These are phyloP conservation scores for Mola mola DNA, from an alignment of 2,113 vertebrate species.

Conservation along the genomic window DNA sequence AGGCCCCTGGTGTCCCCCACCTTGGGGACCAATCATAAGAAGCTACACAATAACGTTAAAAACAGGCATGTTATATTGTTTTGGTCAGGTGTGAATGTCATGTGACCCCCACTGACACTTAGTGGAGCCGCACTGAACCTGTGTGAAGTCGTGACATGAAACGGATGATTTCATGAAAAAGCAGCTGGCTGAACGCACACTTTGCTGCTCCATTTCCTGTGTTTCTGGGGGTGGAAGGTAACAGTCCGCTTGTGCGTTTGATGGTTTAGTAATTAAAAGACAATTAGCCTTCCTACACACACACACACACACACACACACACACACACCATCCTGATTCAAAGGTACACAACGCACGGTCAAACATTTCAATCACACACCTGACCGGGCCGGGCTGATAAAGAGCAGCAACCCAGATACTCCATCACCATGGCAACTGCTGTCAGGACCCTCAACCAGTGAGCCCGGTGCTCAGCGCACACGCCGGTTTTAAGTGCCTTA, in stretches of 20 bases:
- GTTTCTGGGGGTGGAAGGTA: slow-evolving; percentile 40
- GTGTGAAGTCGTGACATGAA: too few species aligned
- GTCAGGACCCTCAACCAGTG: slow-evolving; percentile 42
- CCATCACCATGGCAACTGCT: slow-evolving; percentile 58
- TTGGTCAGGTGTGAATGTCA: too few species aligned
- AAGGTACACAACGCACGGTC: slow-evolving; percentile 42
- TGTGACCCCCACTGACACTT: too few species aligned
- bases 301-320: slow-evolving; percentile 40
- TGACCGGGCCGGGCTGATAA: slow-evolving; percentile 44
- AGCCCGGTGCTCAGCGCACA: slow-evolving; percentile 3
- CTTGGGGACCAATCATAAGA: too few species aligned
- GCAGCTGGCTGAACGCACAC: slow-evolving; percentile 39
- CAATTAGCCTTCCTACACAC: slow-evolving; percentile 59
- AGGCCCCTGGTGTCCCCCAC: too few species aligned
- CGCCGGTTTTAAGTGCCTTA: too few species aligned
- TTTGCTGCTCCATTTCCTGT: slow-evolving; percentile 24
- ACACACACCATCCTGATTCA: slow-evolving; percentile 39
- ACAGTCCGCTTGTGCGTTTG: slow-evolving; percentile 40
- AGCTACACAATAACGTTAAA: too few species aligned
- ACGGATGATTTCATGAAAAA: slow-evolving; percentile 6
- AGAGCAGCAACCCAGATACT: slow-evolving; percentile 43
- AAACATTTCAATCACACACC: slow-evolving; percentile 40
- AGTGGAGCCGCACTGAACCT: too few species aligned
- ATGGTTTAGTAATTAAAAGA: slow-evolving; percentile 69
- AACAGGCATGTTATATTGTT: too few species aligned